Evolutionary conservation across 2,888 invertebrate species (phyloP), one percentile per base, ranked within the genome.

Genomic region (Orthosia gracilis): DNA sequence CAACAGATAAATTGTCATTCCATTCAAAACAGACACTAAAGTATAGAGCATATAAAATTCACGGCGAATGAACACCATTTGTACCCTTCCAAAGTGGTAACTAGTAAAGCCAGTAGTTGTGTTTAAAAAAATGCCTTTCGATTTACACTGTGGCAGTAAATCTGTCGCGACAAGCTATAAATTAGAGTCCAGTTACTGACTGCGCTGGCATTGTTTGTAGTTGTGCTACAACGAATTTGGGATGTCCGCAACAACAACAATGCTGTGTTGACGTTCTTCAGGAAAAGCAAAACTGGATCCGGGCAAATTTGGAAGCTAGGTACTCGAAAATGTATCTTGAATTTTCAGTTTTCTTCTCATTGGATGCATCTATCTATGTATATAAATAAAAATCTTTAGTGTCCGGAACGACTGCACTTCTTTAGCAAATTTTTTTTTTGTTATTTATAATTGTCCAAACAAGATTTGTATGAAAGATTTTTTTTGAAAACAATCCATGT

Each of bases 121-220:
- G 86, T 86, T 89, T 86, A 89, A 92, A 92, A 93, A 91, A 90
- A 88, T 83, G 87, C 85, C 84, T 83, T 88, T 85, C 82, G 82
- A 82, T 87, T 85, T 89, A 89, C 89, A 84, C 84, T 82, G 78
- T 80, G 87, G 87, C 89, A 81, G 91, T 94, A 94, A 94, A 94
- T 94, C 91, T 88, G 77, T 78, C 78, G 85, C 76, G 87, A 85
- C 89, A 85, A 79, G 88, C 91, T 80, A 93, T 94, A 93, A 93
- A 94, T 94, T 92, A 91, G 84, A 86, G 89, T 88, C 87, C 88
- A 87, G 90, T 90, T 89, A 90, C 83, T 78, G 82, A 85, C 78
- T 80, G 63, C 73, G 77, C 77, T 40, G 69, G 66, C 73, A 72
- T 77, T 80, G 74, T 84, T 80, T 83, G 74, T 66, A 68, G 66